Percentiles rank a stretch among this genome's conserved stretches.
Conservation (phyloP, 2,113 vertebrate species). For the Oncorhynchus nerka region DNA sequence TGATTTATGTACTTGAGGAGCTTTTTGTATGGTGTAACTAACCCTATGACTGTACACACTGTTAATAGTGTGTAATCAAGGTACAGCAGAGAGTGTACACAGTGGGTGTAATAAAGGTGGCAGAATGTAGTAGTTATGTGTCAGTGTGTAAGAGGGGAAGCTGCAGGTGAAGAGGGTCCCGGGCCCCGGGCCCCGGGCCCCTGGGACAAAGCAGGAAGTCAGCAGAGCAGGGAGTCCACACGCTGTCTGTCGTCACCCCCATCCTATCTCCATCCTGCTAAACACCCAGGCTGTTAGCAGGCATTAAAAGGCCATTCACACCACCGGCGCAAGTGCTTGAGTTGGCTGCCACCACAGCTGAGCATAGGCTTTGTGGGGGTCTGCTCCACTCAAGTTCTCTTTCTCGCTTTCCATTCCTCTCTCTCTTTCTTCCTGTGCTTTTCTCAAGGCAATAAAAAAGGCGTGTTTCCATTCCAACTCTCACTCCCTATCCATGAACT, state of each 20-base stretch:
- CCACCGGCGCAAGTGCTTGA: constrained; percentile 59
- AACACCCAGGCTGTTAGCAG: constrained; percentile 64
- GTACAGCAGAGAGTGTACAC: too few relatives aligned
- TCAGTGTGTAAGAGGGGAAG: too few relatives aligned
- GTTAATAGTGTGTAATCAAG: too few relatives aligned
- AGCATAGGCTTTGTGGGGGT: constrained; percentile 12
- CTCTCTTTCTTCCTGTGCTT: constrained; percentile 22
- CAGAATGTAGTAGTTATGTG: too few relatives aligned
- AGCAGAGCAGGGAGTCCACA: constrained; percentile 8
- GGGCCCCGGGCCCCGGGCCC: too few relatives aligned
- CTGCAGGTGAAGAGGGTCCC: too few relatives aligned
- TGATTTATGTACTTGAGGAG: not conserved
- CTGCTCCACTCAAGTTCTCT: not conserved
- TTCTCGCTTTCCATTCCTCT: constrained; percentile 8
- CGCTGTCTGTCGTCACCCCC: constrained; percentile 50
- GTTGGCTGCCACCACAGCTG: constrained; percentile 59
- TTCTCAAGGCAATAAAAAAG: constrained; percentile 52
- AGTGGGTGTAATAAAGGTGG: too few relatives aligned
- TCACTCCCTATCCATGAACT: constrained; percentile 39
- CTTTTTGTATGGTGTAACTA: too few relatives aligned
- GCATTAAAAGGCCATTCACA: constrained; percentile 74
- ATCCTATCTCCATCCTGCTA: constrained; percentile 43
- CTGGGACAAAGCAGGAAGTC: not conserved
- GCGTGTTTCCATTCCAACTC: constrained; percentile 53
- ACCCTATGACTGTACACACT: not conserved